Conservation (phyloP, 2,113 vertebrate genomes). For the Meles meles region DNA sequence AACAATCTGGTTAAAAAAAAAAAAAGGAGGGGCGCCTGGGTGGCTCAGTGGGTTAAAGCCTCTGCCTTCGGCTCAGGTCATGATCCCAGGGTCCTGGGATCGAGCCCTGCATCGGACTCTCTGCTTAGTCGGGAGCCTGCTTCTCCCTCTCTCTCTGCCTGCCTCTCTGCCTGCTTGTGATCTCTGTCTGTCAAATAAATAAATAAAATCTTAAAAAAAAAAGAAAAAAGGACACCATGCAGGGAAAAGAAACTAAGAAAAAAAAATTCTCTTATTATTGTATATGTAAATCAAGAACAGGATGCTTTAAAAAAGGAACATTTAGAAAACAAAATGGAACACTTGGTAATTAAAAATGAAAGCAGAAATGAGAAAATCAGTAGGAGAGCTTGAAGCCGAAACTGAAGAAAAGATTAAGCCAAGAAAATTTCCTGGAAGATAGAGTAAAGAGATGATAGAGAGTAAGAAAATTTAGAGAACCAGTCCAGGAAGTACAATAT, state of each 20-base stretch:
- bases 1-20: background rate
- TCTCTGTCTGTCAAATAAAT: too few relatives aligned
- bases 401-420: background rate
- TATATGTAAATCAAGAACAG: background rate
- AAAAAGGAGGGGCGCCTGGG: too few relatives aligned
- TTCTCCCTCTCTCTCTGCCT: too few relatives aligned
- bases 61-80: too few relatives aligned
- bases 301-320: background rate
- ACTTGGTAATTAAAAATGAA: background rate
- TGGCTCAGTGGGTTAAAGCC: too few relatives aligned
- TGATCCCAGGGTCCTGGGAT: too few relatives aligned
- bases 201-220: too few relatives aligned
- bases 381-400: background rate
- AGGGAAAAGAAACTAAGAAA: background rate
- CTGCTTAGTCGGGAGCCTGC: too few relatives aligned
- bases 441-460: background rate
- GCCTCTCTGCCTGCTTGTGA: too few relatives aligned
- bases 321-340: background rate
- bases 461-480: background rate
- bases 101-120: too few relatives aligned
- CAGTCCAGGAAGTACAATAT: background rate
- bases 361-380: background rate
- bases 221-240: background rate
- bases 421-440: background rate
- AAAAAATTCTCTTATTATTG: background rate